A percentile compares a stretch with the other conserved stretches of the same genome.
phyloP scores from a whole-genome alignment of 35 echinoderm and acorn worm genomes.

The Amphiura filiformis region DNA sequence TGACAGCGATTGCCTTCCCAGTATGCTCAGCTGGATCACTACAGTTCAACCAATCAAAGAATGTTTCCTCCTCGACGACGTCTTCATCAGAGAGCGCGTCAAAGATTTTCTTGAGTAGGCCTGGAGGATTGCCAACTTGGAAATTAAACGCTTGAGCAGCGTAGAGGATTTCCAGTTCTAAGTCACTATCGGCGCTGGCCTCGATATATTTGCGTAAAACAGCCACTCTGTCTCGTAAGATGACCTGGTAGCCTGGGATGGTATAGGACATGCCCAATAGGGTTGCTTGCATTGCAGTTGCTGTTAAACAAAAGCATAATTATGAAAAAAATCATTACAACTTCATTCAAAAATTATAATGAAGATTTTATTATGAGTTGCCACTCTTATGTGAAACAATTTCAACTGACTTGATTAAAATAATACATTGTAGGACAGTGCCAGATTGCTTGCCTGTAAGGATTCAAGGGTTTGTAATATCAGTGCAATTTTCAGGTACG shows the following conservation, averaged over 20 bases:
- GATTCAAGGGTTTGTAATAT: too few species aligned
- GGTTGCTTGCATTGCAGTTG: background rate
- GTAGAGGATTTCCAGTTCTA: background rate
- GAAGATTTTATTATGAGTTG: too few species aligned
- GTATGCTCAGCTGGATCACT: background rate
- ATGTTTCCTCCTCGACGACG: background rate
- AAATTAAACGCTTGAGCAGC: background rate
- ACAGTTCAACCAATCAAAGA: slow-evolving; percentile 8
- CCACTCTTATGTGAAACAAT: too few species aligned
- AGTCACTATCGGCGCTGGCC: background rate
- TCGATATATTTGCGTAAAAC: background rate
- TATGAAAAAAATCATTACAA: too few species aligned
- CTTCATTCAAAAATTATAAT: too few species aligned
- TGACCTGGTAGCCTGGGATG: background rate
- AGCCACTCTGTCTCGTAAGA: background rate
- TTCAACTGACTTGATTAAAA: too few species aligned
- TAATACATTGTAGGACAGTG: too few species aligned
- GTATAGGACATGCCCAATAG: background rate
- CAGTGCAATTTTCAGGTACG: too few species aligned
- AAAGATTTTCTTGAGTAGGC: background rate
- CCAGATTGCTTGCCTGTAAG: too few species aligned
- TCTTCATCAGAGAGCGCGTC: background rate
- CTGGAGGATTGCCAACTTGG: background rate
- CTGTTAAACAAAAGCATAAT: background rate
- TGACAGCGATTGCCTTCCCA: background rate